phyloP scores from a whole-genome alignment of 2,888 invertebrate species.

The Priapulus caudatus region DNA sequence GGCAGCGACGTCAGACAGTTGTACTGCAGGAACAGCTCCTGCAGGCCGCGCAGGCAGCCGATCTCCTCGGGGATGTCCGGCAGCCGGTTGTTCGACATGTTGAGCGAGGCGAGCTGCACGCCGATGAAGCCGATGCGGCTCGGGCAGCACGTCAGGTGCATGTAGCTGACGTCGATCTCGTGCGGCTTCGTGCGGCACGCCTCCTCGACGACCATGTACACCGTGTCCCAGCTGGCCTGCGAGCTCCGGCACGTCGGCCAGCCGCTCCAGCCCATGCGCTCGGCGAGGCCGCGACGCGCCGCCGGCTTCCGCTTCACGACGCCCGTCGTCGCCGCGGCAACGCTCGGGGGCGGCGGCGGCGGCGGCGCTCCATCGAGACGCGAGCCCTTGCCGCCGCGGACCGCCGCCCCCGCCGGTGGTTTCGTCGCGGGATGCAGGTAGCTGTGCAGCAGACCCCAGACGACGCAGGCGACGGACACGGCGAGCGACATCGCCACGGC shows the following conservation, averaged over 20 bases:
- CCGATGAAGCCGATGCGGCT: neutral
- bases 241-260: too few relatives aligned
- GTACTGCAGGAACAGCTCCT: constrained; percentile 1
- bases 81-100: neutral
- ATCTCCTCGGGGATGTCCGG: neutral
- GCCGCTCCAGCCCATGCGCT: too few relatives aligned
- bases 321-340: too few relatives aligned
- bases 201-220: neutral
- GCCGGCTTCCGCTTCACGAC: too few relatives aligned
- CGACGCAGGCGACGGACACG: neutral
- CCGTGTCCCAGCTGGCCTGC: neutral
- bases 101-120: neutral
- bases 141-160: constrained; percentile 1
- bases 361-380: too few relatives aligned
- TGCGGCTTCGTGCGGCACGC: neutral
- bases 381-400: too few relatives aligned
- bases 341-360: too few relatives aligned
- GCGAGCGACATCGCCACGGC: neutral
- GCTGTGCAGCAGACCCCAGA: neutral
- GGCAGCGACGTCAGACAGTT: neutral
- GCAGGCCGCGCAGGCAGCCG: neutral
- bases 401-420: too few relatives aligned
- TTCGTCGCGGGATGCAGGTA: too few relatives aligned
- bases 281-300: too few relatives aligned
- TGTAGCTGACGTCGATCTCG: constrained; percentile 1